Conservation (phyloP, 2,888 invertebrate species). For the Sepioteuthis lessoniana region DNA sequence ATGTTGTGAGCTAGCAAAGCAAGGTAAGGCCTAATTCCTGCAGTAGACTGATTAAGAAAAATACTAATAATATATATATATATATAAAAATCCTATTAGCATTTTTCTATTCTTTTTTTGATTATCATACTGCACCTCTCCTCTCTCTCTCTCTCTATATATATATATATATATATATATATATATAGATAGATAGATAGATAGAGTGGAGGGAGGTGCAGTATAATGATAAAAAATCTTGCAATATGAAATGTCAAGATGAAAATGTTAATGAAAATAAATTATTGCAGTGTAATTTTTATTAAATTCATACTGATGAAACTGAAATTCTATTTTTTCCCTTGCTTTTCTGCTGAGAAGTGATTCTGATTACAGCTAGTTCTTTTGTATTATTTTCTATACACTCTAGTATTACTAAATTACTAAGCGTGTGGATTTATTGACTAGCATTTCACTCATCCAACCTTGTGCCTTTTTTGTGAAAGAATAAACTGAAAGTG, state of each 20-base stretch:
- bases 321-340: not conserved
- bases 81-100: too few relatives aligned
- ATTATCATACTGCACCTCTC: too few relatives aligned
- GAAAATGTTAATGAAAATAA: not conserved
- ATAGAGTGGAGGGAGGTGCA: too few relatives aligned
- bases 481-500: slow-evolving; percentile 8
- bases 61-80: too few relatives aligned
- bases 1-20: too few relatives aligned
- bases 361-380: not conserved
- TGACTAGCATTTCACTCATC: not conserved
- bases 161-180: too few relatives aligned
- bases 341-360: not conserved
- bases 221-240: not conserved
- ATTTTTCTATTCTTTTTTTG: too few relatives aligned
- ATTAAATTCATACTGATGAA: not conserved
- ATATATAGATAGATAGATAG: too few relatives aligned
- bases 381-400: slow-evolving; percentile 18
- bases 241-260: not conserved
- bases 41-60: too few relatives aligned
- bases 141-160: too few relatives aligned
- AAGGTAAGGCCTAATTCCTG: too few relatives aligned
- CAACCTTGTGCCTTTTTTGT: not conserved
- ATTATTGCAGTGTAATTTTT: not conserved
- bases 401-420: not conserved
- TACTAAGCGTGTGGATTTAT: not conserved